Evolutionary conservation across 2,888 invertebrate genomes (phyloP), one percentile per base, ranked within the genome.

Genomic region (Temnothorax unifasciatus): DNA sequence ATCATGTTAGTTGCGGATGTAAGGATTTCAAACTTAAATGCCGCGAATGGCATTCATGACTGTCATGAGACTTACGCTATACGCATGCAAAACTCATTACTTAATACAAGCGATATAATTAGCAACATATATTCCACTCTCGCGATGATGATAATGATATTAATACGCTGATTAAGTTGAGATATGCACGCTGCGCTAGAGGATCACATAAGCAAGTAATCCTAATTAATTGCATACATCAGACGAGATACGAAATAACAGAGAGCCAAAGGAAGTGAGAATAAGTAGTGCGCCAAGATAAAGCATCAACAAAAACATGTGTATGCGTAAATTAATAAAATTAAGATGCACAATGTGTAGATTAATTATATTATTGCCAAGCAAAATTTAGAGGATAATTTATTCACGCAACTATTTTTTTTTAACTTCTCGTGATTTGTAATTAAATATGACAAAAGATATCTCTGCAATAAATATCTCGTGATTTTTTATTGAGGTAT

Each of bases 81-180:
- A 29, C 15, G 41, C 5, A 29, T 11, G 41, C 5, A 44, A 13
- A 41, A 59, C 3, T 47, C 5, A 47, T 47, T 75, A 63, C 63
- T 54, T 66, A 54, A 66, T 59, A 47, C 44, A 4, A 68, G 18
- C 18, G 34, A 79, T 57, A 79, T 57, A 69, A 69, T 21, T 57
- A 69, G 6, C 34, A 13, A 21, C 34, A 44, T 41, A 52, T n/a
- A 5, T 21, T 0, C 13, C 9, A 13, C 2, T 50, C 8, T 3
- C 34, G 11, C 6, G 8, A 25, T 11, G 18, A 25, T n/a, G 61
- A 50, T 41, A 59, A 59, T 41, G 21, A 34, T 6, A 54, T 59
- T 79, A 69, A 47, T 69, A 59, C 18, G 34, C 57, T 47, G 15
- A 68, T 79, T 57, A 59, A 47, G n/a, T 54, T n/a, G 29, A 41